Conservation (phyloP, 2,797 vertebrate species). For the Discoglossus pictus region DNA sequence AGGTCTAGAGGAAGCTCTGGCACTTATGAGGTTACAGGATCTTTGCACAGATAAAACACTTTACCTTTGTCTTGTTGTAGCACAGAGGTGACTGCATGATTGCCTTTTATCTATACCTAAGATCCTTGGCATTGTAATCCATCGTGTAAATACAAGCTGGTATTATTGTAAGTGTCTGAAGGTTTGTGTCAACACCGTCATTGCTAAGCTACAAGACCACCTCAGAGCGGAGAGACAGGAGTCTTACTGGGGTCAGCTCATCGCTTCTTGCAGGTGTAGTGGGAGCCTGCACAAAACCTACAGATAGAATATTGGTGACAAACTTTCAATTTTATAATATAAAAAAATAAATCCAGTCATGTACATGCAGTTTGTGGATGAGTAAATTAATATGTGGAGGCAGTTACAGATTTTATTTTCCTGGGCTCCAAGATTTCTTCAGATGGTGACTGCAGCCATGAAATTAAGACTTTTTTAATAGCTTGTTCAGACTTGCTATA, state of each 20-base stretch:
- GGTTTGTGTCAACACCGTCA: constrained; percentile 42
- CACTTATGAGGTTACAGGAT: constrained; percentile 21
- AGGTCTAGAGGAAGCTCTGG: constrained; percentile 6
- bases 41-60: constrained; percentile 33
- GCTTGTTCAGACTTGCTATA: too few relatives aligned
- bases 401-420: too few relatives aligned
- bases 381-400: too few relatives aligned
- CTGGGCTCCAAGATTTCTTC: too few relatives aligned
- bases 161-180: constrained; percentile 39
- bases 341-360: too few relatives aligned
- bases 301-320: constrained; percentile 62
- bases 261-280: constrained; percentile 30
- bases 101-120: constrained; percentile 10
- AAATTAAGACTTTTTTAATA: too few relatives aligned
- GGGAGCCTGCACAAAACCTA: constrained; percentile 69
- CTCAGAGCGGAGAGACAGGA: constrained; percentile 25
- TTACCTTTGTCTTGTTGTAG: not conserved
- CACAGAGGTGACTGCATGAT: constrained; percentile 26
- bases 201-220: constrained; percentile 31
- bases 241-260: constrained; percentile 10
- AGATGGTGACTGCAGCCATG: too few relatives aligned
- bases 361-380: too few relatives aligned
- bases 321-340: too few relatives aligned
- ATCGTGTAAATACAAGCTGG: constrained; percentile 38
- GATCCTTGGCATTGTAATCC: constrained; percentile 15